Evolutionary conservation across 2,113 vertebrate species (phyloP).

Genomic region (Emydura subglobosa): DNA sequence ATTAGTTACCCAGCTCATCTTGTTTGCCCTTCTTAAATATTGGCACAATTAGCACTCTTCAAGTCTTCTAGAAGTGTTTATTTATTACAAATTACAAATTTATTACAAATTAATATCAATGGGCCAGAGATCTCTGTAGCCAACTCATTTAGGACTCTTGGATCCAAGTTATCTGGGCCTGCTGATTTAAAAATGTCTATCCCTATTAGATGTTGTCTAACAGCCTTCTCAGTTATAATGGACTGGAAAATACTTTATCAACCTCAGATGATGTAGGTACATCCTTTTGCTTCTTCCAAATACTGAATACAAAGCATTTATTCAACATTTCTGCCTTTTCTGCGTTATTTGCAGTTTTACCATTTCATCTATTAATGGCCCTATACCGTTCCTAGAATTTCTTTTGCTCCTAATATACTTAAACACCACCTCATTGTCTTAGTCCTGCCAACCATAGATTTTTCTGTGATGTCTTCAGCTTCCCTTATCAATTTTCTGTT

Average conservation of each 20-base stretch:
- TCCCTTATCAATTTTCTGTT: neutral
- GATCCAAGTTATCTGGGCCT: neutral
- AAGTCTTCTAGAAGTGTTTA: neutral
- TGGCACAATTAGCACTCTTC: rapidly evolving
- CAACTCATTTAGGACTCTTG: neutral
- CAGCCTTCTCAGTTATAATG: neutral
- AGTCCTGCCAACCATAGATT: rapidly evolving
- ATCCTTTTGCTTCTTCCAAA: neutral
- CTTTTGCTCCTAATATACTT: neutral
- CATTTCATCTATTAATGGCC: neutral
- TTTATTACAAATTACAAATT: neutral
- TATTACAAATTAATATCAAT: neutral
- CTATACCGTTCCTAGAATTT: neutral
- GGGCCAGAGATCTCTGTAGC: neutral
- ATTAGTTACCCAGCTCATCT: neutral
- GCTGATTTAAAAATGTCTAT: neutral
- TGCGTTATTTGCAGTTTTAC: neutral
- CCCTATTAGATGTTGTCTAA: neutral
- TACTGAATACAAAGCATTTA: neutral
- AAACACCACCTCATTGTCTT: neutral
- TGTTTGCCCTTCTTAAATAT: neutral
- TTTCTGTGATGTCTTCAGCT: neutral
- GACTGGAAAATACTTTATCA: neutral
- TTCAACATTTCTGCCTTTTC: neutral
- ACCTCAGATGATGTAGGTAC: neutral